A percentile compares a stretch with the other conserved stretches of the same genome.
phyloP scores from a whole-genome alignment of 2,888 invertebrate species.

The Phania funesta region DNA sequence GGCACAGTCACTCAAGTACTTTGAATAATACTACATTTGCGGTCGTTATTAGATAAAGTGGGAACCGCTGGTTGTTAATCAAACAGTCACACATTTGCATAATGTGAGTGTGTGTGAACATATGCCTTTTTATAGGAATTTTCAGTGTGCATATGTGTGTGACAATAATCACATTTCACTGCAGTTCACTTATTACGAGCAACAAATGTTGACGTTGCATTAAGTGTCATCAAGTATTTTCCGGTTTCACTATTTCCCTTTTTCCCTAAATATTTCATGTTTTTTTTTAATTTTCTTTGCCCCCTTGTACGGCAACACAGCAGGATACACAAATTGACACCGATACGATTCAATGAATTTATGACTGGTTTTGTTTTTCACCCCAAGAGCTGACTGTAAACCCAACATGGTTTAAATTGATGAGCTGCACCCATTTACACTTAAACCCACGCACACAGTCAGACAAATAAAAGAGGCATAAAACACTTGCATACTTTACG shows the following conservation, averaged over 20 bases:
- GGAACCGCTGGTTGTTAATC: background rate
- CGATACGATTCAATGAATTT: slow-evolving; percentile 63
- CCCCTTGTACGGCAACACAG: background rate
- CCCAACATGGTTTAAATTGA: slow-evolving; percentile 1
- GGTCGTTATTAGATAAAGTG: slow-evolving; percentile 11
- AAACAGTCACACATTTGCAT: background rate
- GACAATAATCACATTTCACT: slow-evolving; percentile 54
- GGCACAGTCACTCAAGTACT: background rate
- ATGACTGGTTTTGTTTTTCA: slow-evolving; percentile 57
- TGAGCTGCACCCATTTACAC: background rate
- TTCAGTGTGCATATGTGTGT: background rate
- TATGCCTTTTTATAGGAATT: background rate
- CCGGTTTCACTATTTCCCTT: slow-evolving; percentile 2
- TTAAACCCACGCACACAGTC: background rate
- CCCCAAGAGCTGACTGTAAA: slow-evolving; percentile 3
- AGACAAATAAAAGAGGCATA: background rate
- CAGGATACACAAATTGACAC: slow-evolving; percentile 63
- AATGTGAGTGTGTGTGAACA: background rate
- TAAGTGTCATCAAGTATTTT: slow-evolving; percentile 54
- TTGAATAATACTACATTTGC: slow-evolving; percentile 15
- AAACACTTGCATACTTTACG: slow-evolving; percentile 13
- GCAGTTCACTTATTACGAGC: slow-evolving; percentile 52
- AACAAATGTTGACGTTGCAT: slow-evolving; percentile 51
- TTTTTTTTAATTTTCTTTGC: background rate
- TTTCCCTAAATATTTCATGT: background rate